Conservation (phyloP, 2,888 invertebrate species). For the Antitype chi region DNA sequence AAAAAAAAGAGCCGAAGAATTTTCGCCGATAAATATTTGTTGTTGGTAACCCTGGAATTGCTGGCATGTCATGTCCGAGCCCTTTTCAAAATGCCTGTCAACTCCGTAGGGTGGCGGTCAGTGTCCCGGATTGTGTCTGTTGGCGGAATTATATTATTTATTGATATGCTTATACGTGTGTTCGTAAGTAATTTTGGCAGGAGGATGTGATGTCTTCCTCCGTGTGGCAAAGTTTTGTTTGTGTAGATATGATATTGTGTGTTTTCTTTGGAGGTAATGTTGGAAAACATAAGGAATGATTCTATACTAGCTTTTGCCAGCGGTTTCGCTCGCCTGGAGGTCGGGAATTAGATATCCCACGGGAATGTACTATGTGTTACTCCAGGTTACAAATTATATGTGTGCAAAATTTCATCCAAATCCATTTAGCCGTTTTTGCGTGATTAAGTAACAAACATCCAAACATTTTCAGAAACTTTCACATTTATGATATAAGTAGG, state of each 20-base stretch:
- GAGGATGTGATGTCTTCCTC: constrained; percentile 34
- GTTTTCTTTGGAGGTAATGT: neutral
- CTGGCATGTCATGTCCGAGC: constrained; percentile 84
- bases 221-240: constrained; percentile 12
- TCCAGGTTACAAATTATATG: too few species aligned
- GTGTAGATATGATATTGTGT: neutral
- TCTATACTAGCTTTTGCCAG: too few species aligned
- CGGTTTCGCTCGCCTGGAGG: too few species aligned
- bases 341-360: too few species aligned
- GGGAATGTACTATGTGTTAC: too few species aligned
- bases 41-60: constrained; percentile 82
- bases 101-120: constrained; percentile 80
- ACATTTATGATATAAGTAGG: too few species aligned
- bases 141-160: constrained; percentile 82
- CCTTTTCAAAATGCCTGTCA: constrained; percentile 88
- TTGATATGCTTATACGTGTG: constrained; percentile 81
- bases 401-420: too few species aligned
- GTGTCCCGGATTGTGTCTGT: constrained; percentile 77
- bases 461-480: too few species aligned
- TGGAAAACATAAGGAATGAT: neutral
- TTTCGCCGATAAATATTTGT: constrained; percentile 80
- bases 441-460: too few species aligned
- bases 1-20: constrained; percentile 72
- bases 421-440: too few species aligned
- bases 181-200: constrained; percentile 54